Evolutionary conservation across 1,140 invertebrate species (phyloP).

Genomic region (Meloidogyne exigua): DNA sequence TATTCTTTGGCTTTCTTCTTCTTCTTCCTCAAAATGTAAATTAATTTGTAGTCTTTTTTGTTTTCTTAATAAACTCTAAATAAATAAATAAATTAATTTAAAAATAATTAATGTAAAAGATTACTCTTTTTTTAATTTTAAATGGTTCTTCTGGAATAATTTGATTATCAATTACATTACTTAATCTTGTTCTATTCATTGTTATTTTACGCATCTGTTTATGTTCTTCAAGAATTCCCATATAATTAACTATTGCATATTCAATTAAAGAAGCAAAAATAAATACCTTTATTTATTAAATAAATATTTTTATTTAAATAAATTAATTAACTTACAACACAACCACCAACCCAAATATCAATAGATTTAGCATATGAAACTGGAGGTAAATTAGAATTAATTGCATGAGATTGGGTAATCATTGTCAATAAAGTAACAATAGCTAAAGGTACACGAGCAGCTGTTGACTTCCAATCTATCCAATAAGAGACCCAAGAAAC

Average conservation of each 20-base stretch:
- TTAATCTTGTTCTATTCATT: slow-evolving; percentile 54
- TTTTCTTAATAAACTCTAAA: slow-evolving; percentile 43
- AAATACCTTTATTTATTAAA: slow-evolving; percentile 72
- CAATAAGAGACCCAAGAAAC: slow-evolving; percentile 57
- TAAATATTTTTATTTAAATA: slow-evolving; percentile 6
- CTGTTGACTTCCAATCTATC: slow-evolving; percentile 65
- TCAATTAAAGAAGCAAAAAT: slow-evolving; percentile 93
- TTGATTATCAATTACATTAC: slow-evolving; percentile 55
- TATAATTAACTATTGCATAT: slow-evolving; percentile 91
- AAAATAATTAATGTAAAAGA: too few relatives aligned
- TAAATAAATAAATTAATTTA: neutral
- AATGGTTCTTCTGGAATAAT: slow-evolving; percentile 3
- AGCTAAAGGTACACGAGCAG: slow-evolving; percentile 50
- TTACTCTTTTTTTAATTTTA: slow-evolving; percentile 22
- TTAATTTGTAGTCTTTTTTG: slow-evolving; percentile 45
- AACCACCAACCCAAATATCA: slow-evolving; percentile 92
- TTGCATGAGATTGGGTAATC: slow-evolving; percentile 75
- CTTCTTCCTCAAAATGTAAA: slow-evolving; percentile 46
- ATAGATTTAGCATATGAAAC: slow-evolving; percentile 93
- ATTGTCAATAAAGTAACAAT: slow-evolving; percentile 49
- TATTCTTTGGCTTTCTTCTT: slow-evolving; percentile 39
- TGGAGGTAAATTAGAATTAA: slow-evolving; percentile 90
- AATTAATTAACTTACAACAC: slow-evolving; percentile 63
- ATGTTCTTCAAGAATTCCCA: slow-evolving; percentile 62
- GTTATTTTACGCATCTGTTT: slow-evolving; percentile 59